These are phyloP conservation scores for Gisinianus flammeolus DNA, from an alignment of 2,888 invertebrate species.

Conservation along the genomic window DNA sequence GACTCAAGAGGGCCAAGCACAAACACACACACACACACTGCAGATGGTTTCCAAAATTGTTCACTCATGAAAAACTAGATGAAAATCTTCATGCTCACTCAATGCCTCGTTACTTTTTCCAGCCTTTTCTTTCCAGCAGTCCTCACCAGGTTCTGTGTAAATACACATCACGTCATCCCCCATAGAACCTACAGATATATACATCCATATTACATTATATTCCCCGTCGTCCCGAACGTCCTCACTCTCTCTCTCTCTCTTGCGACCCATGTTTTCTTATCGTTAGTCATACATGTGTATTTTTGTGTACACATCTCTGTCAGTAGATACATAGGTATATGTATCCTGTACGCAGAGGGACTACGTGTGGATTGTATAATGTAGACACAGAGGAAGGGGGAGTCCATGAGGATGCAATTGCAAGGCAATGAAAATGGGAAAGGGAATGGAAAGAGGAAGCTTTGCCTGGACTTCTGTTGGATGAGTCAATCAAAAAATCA, in stretches of 20 bases:
- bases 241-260: slow-evolving; percentile 10
- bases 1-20: slow-evolving; percentile 11
- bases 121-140: slow-evolving; percentile 12
- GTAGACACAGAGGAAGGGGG: not conserved
- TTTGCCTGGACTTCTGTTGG: slow-evolving; percentile 18
- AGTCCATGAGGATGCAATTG: not conserved
- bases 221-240: slow-evolving; percentile 27
- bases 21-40: slow-evolving; percentile 31
- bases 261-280: not conserved
- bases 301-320: not conserved
- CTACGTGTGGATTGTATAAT: not conserved
- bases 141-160: not conserved
- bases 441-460: slow-evolving; percentile 16
- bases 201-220: slow-evolving; percentile 4
- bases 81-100: slow-evolving; percentile 39
- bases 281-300: not conserved
- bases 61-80: slow-evolving; percentile 39
- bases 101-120: slow-evolving; percentile 36
- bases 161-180: not conserved
- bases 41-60: slow-evolving; percentile 40
- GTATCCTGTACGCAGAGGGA: not conserved
- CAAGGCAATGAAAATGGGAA: not conserved
- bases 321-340: not conserved
- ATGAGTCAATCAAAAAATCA: slow-evolving; percentile 45
- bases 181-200: not conserved